Evolutionary conservation across 2,113 vertebrate species (phyloP).

Genomic region (Elanus axillaris): DNA sequence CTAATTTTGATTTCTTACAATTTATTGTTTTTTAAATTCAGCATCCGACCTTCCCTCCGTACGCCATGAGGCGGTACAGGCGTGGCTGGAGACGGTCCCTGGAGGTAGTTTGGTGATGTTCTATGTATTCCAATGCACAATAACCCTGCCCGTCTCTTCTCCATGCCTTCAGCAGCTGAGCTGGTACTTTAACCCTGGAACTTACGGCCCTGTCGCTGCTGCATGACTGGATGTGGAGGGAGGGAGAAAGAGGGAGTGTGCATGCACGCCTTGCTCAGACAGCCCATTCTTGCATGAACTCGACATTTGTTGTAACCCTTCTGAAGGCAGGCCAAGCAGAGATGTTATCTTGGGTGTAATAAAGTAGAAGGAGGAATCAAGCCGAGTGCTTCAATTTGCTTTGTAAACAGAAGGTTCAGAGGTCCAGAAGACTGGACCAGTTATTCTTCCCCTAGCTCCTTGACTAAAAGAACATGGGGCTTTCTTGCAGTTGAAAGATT

Average conservation of each 20-base stretch:
- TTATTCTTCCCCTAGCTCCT: neutral
- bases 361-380: neutral
- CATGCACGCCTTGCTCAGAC: slow-evolving; percentile 61
- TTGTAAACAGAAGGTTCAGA: neutral
- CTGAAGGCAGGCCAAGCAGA: neutral
- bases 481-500: neutral
- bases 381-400: neutral
- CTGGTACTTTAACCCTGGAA: slow-evolving; percentile 71
- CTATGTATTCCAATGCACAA: slow-evolving; percentile 55
- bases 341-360: neutral
- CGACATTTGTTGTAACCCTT: neutral
- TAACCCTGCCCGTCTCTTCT: slow-evolving; percentile 68
- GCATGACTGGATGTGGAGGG: slow-evolving; percentile 61
- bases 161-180: slow-evolving; percentile 66
- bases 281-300: slow-evolving; percentile 63
- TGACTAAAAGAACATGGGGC: neutral
- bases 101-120: slow-evolving; percentile 90
- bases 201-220: slow-evolving; percentile 55
- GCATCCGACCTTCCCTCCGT: slow-evolving; percentile 86
- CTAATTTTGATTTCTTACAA: slow-evolving; percentile 65
- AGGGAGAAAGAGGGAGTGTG: neutral
- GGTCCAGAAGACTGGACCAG: neutral
- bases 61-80: slow-evolving; percentile 91
- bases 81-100: slow-evolving; percentile 96
- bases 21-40: slow-evolving; percentile 81